A percentile compares a stretch with the other conserved stretches of the same genome.
phyloP scores from a whole-genome alignment of 2,113 vertebrate genomes.

The human (Homo sapiens) region DNA sequence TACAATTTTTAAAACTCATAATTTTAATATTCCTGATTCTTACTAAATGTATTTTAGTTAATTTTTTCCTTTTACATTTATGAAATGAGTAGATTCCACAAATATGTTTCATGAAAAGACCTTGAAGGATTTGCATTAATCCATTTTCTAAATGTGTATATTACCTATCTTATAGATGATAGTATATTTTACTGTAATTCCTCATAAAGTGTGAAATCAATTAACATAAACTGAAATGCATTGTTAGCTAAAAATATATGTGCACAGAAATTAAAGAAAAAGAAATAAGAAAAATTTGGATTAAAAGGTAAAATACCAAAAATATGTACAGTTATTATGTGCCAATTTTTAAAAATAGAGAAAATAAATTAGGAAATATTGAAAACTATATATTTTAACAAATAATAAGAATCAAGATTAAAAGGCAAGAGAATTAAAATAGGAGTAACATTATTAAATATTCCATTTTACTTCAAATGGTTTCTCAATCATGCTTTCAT shows the following conservation, averaged over 20 bases:
- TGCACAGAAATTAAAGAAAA: background rate
- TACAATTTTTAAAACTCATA: conserved; percentile 66
- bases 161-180: background rate
- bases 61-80: background rate
- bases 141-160: background rate
- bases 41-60: conserved; percentile 8
- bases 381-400: conserved; percentile 15
- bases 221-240: background rate
- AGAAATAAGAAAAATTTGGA: background rate
- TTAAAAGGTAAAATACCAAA: background rate
- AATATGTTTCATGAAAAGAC: background rate
- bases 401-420: background rate
- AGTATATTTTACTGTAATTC: background rate
- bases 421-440: conserved; percentile 30
- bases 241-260: background rate
- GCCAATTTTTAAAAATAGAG: background rate
- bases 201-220: background rate
- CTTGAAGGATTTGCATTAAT: background rate
- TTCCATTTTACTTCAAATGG: background rate
- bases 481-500: conserved; percentile 18
- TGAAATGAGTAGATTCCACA: background rate
- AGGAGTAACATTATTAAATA: background rate
- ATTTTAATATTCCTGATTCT: background rate
- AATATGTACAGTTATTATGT: background rate
- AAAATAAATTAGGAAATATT: conserved; percentile 27